Base-by-base conservation (phyloP, 2,888 invertebrate species). In the Morinoia aosen region DNA sequence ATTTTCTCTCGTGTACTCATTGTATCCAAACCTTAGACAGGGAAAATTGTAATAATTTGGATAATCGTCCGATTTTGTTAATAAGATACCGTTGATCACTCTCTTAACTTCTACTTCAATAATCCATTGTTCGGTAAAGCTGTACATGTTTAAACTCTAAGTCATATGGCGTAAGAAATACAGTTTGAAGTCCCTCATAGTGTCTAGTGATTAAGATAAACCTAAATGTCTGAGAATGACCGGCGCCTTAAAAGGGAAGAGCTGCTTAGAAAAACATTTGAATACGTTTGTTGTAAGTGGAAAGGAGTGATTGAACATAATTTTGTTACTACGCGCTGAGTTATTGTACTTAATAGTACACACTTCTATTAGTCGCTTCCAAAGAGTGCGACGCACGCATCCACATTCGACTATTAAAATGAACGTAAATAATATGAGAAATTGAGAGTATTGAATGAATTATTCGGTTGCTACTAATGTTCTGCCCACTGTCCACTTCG, bases 61-160 rank as follows among this genome's bases (percentile, higher is more conserved):
- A 40, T 76, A 48, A 90, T 48, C 40, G 10, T 39, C n/a, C 39
- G 14, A 40, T 48, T 8, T 90, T 90, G 39, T 90, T 90, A 90
- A 25, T 76, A 76, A 76, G 76, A 19, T 90, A 39, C 5, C 0
- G 40, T 40, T 16, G 90, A 39, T 39, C 39, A 90, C 48, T 39
- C 14, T 40, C 64, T 90, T 90, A 39, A 48, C 40, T 90, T 39
- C 90, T 40, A 90, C 40, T 90, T 40, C 90, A 39, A 39, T 90
- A 40, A 48, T 39, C 19, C 16, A 16, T 90, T 14, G 40, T 48
- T 93, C 93, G 7, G 88, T 95, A 56, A 95, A 64, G 56, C n/a
- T 95, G 95, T 95, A 95, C 88, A 95, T 88, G 40, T 40, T 88
- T 95, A 95, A 76, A 40, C 39, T 95, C 95, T 95, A 95, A 95